These are phyloP conservation scores for Petrocephalus zakoni DNA, from an alignment of 2,113 vertebrate species.

Conservation along the genomic window DNA sequence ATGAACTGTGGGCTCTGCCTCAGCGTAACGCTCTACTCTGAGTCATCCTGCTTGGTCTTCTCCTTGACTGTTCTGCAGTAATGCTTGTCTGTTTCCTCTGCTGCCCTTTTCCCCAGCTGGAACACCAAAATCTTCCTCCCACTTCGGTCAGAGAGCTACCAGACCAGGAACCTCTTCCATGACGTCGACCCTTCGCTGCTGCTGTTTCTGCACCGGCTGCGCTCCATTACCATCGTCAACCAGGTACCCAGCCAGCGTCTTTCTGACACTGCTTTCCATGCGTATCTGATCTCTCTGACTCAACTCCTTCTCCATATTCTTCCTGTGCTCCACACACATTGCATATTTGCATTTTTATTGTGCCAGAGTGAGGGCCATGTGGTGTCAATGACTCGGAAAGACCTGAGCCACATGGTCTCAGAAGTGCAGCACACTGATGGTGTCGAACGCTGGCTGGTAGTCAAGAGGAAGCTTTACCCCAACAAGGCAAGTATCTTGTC, in stretches of 20 bases:
- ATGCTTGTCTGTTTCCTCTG: background rate
- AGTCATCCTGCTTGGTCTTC: background rate
- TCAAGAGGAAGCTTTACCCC: conserved; percentile 57
- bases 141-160: conserved; percentile 58
- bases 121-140: conserved; percentile 68
- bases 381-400: conserved; percentile 60
- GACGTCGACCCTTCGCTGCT: conserved; percentile 68
- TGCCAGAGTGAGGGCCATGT: conserved; percentile 53
- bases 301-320: background rate
- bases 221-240: conserved; percentile 63
- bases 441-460: conserved; percentile 63
- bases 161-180: conserved; percentile 68
- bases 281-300: background rate
- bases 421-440: conserved; percentile 63
- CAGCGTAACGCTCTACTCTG: background rate
- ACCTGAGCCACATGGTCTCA: conserved; percentile 58
- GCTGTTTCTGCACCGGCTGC: conserved; percentile 68
- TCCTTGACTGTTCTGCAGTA: background rate
- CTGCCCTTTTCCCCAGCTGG: conserved; percentile 50
- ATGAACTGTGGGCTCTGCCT: background rate
- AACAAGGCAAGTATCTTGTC: conserved; percentile 48
- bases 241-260: conserved; percentile 39
- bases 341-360: background rate
- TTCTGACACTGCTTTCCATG: background rate
- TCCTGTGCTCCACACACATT: background rate